phyloP scores from a whole-genome alignment of 92 coral and sea anemone species.

The Meandrina meandrites region DNA sequence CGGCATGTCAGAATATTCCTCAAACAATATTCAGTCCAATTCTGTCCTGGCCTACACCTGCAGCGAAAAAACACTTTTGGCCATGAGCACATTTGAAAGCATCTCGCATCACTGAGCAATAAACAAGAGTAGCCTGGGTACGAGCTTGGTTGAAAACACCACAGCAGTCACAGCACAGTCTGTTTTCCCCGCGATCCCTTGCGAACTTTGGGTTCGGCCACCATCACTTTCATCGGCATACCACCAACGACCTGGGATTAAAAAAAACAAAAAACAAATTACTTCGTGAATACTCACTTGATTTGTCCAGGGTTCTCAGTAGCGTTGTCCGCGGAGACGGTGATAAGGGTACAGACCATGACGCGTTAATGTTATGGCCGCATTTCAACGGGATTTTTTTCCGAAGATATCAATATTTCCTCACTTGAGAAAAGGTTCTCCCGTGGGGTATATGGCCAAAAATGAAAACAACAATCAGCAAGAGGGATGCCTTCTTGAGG shows the following conservation, averaged over 20 bases:
- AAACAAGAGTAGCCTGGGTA: background rate
- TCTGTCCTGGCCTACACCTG: background rate
- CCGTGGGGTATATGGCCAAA: too few species aligned
- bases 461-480: too few species aligned
- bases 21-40: background rate
- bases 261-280: background rate
- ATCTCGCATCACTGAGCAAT: background rate
- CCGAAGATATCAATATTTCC: too few species aligned
- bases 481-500: too few species aligned
- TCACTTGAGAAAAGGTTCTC: too few species aligned
- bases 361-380: too few species aligned
- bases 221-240: slow-evolving; percentile 67
- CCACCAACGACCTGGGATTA: slow-evolving; percentile 60
- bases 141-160: background rate
- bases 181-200: slow-evolving; percentile 40
- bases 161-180: background rate
- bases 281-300: background rate
- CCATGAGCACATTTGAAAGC: background rate
- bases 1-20: too few species aligned
- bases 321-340: too few species aligned
- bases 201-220: slow-evolving; percentile 70
- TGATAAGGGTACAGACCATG: too few species aligned
- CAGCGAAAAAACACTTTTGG: background rate
- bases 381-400: too few species aligned
- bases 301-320: background rate